Base-by-base conservation (phyloP, 2,888 invertebrate genomes). In the Drosophila fungiperda region DNA sequence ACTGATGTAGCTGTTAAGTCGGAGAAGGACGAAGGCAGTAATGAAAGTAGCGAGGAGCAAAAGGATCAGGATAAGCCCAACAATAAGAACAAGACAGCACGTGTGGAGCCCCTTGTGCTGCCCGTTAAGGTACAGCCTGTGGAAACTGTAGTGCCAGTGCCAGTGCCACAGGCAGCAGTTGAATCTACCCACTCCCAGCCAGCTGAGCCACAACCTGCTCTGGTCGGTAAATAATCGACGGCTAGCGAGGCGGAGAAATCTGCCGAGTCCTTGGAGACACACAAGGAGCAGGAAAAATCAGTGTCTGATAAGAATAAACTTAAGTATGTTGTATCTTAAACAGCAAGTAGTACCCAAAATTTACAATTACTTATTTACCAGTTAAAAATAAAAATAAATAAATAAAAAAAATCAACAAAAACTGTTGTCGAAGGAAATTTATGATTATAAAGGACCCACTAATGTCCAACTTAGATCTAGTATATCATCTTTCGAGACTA, bases 1-100 rank as follows among this genome's bases (percentile, higher is more conserved):
- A 32, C 55, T n/a, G 45, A 60, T 42, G 57, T 29, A 50, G 48
- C 20, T 9, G 40, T 15, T 29, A 67, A 65, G 3, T 5, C 66
- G 9, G 65, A 79, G 7, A 64, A 57, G 68, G 54, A 74, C 0
- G 63, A 42, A 38, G 35, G 38, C 12, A 78, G 80, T 63, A 55
- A 66, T 11, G 82, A 83, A 5, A 80, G 86, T 64, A 83, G 86
- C 53, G 81, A 80, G 55, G 86, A 83, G 40, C 68, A 83, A 49
- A 73, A 68, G 32, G 57, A 71, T 12, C 48, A 69, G 8, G 54
- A 70, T 3, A 79, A 73, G 53, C 52, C 73, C 20, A 42, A 61
- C 20, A 53, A 67, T 0, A 60, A 65, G 40, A 35, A 54, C 6
- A 72, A 72, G 6, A 1, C 33, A 0, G 48, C 54, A 2, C 49